A percentile compares a stretch with the other conserved stretches of the same genome.
These are phyloP conservation scores for Cyphomyrmex costatus DNA, from an alignment of 1,140 invertebrate genomes.

Conservation along the genomic window DNA sequence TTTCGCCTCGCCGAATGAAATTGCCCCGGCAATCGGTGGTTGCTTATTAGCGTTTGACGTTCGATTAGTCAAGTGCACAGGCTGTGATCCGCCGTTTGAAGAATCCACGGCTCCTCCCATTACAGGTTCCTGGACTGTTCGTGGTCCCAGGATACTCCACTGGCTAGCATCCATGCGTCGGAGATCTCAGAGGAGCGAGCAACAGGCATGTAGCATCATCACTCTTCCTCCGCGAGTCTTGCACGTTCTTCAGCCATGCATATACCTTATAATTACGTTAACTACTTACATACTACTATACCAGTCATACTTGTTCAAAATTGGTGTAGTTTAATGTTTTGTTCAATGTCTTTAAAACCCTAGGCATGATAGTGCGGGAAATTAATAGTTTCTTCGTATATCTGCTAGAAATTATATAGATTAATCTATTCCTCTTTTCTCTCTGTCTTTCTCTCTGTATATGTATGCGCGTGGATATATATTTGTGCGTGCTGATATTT, in stretches of 20 bases:
- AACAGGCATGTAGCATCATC: slow-evolving; percentile 84
- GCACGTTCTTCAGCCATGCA: slow-evolving; percentile 54
- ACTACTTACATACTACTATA: slow-evolving; percentile 75
- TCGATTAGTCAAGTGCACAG: slow-evolving; percentile 85
- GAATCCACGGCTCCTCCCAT: slow-evolving; percentile 81
- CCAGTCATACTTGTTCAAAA: slow-evolving; percentile 69
- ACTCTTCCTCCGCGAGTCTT: slow-evolving; percentile 81
- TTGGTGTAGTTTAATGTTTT: slow-evolving; percentile 72
- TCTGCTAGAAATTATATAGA: background rate
- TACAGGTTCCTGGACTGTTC: slow-evolving; percentile 67
- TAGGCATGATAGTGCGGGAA: background rate
- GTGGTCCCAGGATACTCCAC: slow-evolving; percentile 13
- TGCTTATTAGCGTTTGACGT: slow-evolving; percentile 86
- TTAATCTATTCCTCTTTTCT: background rate
- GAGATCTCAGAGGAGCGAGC: slow-evolving; percentile 74
- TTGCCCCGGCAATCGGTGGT: slow-evolving; percentile 83
- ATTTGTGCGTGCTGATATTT: background rate
- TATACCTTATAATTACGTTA: slow-evolving; percentile 83
- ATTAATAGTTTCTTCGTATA: background rate
- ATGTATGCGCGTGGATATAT: background rate
- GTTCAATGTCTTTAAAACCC: slow-evolving; percentile 43
- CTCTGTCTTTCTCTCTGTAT: background rate
- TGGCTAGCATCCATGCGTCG: slow-evolving; percentile 62
- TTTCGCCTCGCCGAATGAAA: slow-evolving; percentile 78
- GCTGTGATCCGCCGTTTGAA: slow-evolving; percentile 72